Percentiles rank a stretch among this genome's conserved stretches.
These are phyloP conservation scores for Piaya cayana DNA, from an alignment of 2,113 vertebrate genomes.

Conservation along the genomic window DNA sequence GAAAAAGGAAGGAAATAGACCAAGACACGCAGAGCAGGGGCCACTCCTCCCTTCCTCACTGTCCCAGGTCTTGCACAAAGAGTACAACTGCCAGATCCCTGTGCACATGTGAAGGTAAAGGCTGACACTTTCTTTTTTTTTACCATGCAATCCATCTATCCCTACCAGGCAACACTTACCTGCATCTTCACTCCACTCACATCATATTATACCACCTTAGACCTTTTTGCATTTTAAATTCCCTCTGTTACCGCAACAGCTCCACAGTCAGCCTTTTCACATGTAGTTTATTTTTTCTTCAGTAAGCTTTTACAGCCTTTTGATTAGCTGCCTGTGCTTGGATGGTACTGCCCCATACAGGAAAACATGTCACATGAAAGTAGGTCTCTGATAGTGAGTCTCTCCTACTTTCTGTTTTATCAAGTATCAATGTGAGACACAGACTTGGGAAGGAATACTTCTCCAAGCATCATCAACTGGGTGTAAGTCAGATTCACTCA, in stretches of 20 bases:
- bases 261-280: neutral
- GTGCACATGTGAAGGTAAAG: neutral
- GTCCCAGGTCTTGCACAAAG: accelerated
- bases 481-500: neutral
- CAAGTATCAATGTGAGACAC: neutral
- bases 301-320: neutral
- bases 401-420: neutral
- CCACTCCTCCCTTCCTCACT: neutral
- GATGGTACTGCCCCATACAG: neutral
- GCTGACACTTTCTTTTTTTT: neutral
- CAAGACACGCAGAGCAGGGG: accelerated
- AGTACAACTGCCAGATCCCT: neutral
- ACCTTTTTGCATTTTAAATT: neutral
- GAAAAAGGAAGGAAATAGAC: neutral
- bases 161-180: neutral
- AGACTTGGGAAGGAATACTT: neutral
- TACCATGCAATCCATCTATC: neutral
- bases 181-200: neutral
- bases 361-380: neutral
- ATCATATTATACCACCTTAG: neutral
- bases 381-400: neutral
- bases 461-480: neutral
- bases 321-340: neutral
- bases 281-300: neutral
- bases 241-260: neutral